phyloP scores from a whole-genome alignment of 1,140 invertebrate species.

The Caenorhabditis elegans region WBcel235 BX284605.5:14747501-14748000 shows the following conservation, averaged over 20 bases:
- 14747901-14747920: conserved; percentile 76
- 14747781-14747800: no score
- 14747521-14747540: not conserved
- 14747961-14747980: conserved; percentile 77
- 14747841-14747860: conserved; percentile 67
- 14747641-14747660: conserved; percentile 66
- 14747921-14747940: conserved; percentile 70
- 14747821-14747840: conserved; percentile 66
- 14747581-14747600: conserved; percentile 51
- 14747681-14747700: conserved; percentile 68
- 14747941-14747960: conserved; percentile 72
- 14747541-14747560: conserved; percentile 40
- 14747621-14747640: conserved; percentile 45
- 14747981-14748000: conserved; percentile 76
- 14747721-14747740: conserved; percentile 74
- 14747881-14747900: conserved; percentile 75
- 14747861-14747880: conserved; percentile 72
- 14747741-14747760: conserved; percentile 75
- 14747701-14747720: conserved; percentile 63
- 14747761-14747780: conserved; percentile 75
- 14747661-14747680: conserved; percentile 69
- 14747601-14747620: conserved; percentile 53
- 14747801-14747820: conserved; percentile 43
- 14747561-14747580: conserved; percentile 51
- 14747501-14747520: no score